Percentiles rank a stretch among this genome's conserved stretches.
These are phyloP conservation scores for Narcine bancroftii DNA, from an alignment of 2,113 vertebrate species.

Conservation along the genomic window DNA sequence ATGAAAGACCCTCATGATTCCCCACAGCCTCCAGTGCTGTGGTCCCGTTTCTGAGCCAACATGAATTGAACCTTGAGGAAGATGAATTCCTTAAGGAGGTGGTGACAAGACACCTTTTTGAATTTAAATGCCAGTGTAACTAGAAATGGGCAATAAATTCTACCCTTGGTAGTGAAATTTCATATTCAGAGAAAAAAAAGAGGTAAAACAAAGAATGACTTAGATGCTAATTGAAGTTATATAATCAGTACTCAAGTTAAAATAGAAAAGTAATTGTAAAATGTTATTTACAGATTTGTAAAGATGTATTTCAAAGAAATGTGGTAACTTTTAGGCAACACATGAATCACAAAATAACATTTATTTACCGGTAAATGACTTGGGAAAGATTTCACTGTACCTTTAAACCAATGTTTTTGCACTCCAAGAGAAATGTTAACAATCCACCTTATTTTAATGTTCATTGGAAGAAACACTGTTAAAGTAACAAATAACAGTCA, in stretches of 20 bases:
- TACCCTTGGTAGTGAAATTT: background rate
- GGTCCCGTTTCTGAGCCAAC: too few relatives aligned
- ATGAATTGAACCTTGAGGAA: too few relatives aligned
- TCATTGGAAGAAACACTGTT: background rate
- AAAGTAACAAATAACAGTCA: slow-evolving; percentile 20
- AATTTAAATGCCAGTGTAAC: background rate
- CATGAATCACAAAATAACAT: background rate
- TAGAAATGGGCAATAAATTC: background rate
- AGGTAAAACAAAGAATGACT: background rate
- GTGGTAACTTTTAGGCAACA: background rate
- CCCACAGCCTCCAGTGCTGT: too few relatives aligned
- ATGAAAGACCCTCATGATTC: too few relatives aligned
- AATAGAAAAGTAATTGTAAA: background rate
- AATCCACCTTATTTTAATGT: background rate
- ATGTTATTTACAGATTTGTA: too few relatives aligned
- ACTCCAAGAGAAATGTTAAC: background rate
- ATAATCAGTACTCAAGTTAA: background rate
- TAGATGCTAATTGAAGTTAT: background rate
- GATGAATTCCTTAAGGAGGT: too few relatives aligned
- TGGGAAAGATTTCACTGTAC: background rate
- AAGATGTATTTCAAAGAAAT: background rate
- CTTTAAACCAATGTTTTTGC: background rate
- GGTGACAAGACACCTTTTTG: background rate
- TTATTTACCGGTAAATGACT: slow-evolving; percentile 2
- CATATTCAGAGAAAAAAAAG: background rate